A percentile compares a stretch with the other conserved stretches of the same genome.
phyloP scores from a whole-genome alignment of 2,888 invertebrate species.

The Epirrhoe alternata region DNA sequence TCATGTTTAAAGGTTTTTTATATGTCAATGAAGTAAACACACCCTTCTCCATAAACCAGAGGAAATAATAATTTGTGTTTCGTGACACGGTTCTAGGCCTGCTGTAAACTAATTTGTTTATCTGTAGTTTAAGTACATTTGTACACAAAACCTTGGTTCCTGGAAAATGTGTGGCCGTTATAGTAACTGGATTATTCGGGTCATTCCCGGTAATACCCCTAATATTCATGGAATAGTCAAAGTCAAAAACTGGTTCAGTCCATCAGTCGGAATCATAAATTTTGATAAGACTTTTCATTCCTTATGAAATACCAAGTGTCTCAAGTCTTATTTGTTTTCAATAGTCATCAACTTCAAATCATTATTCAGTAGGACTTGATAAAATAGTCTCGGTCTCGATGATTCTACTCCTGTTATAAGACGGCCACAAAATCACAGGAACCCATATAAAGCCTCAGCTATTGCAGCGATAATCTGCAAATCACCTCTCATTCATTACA shows the following conservation, averaged over 20 bases:
- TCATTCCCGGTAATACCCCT: too few relatives aligned
- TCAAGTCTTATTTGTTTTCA: too few relatives aligned
- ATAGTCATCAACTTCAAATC: too few relatives aligned
- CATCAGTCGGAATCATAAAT: too few relatives aligned
- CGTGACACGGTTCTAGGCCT: background rate
- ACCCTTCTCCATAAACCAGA: background rate
- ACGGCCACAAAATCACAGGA: background rate
- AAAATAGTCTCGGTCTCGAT: too few relatives aligned
- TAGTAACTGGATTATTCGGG: too few relatives aligned
- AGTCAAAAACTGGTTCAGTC: too few relatives aligned
- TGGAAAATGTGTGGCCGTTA: background rate
- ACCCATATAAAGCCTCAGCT: background rate
- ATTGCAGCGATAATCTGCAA: conserved; percentile 22
- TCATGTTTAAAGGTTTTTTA: background rate
- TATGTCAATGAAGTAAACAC: conserved; percentile 1
- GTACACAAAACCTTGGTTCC: background rate
- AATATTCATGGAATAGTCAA: too few relatives aligned
- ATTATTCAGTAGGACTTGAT: too few relatives aligned
- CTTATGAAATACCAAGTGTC: too few relatives aligned
- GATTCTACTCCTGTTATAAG: background rate
- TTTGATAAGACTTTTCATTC: too few relatives aligned
- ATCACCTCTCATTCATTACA: conserved; percentile 25
- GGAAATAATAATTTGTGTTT: conserved; percentile 2
- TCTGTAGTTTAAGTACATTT: background rate
- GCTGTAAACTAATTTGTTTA: conserved; percentile 5